Percentiles rank a stretch among this genome's conserved stretches.
Conservation (phyloP, 2,888 invertebrate genomes). For the Drosophila diplacantha region DNA sequence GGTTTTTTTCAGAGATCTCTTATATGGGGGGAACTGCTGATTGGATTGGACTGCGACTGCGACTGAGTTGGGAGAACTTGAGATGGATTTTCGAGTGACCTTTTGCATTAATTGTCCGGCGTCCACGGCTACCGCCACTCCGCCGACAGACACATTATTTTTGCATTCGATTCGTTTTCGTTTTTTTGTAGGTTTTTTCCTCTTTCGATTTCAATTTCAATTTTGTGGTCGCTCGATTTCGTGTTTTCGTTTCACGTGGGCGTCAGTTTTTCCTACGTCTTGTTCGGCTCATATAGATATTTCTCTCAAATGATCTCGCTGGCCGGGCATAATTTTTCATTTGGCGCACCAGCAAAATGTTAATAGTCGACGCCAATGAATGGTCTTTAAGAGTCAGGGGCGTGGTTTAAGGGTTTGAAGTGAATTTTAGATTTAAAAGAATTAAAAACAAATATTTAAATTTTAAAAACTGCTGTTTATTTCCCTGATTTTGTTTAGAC, state of each 20-base stretch:
- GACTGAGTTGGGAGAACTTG: slow-evolving; percentile 1
- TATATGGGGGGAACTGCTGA: slow-evolving; percentile 6
- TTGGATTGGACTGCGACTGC: slow-evolving; percentile 7
- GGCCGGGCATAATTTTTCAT: slow-evolving; percentile 36
- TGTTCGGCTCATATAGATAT: slow-evolving; percentile 26
- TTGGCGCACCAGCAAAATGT: slow-evolving; percentile 32
- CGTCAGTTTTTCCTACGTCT: slow-evolving; percentile 54
- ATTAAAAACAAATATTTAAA: too few relatives aligned
- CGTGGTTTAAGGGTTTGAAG: neutral
- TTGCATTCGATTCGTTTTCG: slow-evolving; percentile 33
- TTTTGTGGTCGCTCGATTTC: slow-evolving; percentile 18
- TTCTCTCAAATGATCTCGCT: slow-evolving; percentile 30
- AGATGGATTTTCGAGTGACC: slow-evolving; percentile 49
- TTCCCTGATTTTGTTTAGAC: too few relatives aligned
- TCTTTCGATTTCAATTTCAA: slow-evolving; percentile 29
- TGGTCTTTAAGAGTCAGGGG: slow-evolving; percentile 10
- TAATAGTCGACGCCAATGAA: slow-evolving; percentile 34
- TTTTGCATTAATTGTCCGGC: slow-evolving; percentile 63
- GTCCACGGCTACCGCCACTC: slow-evolving; percentile 32
- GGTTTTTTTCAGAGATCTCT: slow-evolving; percentile 26
- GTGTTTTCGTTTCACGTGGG: slow-evolving; percentile 47
- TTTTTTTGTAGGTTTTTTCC: neutral
- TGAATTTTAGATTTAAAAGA: too few relatives aligned
- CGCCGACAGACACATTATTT: slow-evolving; percentile 22
- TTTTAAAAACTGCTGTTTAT: too few relatives aligned